Conservation (phyloP, 2,797 vertebrate genomes). For the Pipistrellus nathusii region DNA sequence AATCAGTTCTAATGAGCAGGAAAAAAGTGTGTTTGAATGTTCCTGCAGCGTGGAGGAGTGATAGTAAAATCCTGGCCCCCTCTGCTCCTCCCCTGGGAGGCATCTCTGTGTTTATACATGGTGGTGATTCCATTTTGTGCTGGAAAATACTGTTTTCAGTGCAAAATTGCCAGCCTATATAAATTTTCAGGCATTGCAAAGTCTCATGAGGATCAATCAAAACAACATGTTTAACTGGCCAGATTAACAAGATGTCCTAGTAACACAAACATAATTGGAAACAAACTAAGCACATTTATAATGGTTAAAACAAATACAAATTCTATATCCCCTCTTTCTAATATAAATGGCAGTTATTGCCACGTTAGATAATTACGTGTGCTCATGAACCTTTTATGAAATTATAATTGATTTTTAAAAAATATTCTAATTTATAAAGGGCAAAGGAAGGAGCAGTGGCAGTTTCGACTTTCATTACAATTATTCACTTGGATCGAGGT, state of each 20-base stretch:
- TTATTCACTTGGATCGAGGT: neutral
- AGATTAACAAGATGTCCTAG: neutral
- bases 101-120: neutral
- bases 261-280: conserved; percentile 8
- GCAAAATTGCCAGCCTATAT: neutral
- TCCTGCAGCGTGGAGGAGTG: neutral
- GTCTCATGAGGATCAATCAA: neutral
- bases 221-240: neutral
- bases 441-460: neutral
- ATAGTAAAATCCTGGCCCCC: no score
- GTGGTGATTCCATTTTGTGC: neutral
- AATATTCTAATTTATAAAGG: conserved; percentile 35
- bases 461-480: neutral
- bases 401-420: conserved; percentile 51
- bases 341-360: neutral
- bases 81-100: neutral
- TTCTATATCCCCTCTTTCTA: neutral
- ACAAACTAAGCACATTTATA: neutral
- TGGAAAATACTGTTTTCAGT: neutral
- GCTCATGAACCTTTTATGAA: neutral
- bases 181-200: conserved; percentile 14
- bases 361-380: neutral
- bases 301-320: conserved; percentile 11
- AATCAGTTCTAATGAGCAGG: neutral
- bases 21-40: neutral